Evolutionary conservation across 2,888 invertebrate genomes (phyloP), one percentile per base, ranked within the genome.

Genomic region (Gastrophysa polygoni): DNA sequence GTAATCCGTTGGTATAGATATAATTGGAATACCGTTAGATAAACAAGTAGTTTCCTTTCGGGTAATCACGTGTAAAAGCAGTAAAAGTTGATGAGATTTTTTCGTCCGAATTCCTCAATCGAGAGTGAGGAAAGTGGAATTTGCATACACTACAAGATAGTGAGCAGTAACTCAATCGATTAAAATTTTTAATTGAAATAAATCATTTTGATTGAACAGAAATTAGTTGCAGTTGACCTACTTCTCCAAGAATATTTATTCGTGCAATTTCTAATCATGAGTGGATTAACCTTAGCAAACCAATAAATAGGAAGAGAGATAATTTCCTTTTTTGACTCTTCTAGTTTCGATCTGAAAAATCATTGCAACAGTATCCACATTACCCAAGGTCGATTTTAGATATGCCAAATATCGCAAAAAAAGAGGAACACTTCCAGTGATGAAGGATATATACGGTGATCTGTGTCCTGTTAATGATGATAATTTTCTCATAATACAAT

Each of bases 51-150:
- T 14, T 38, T n/a, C 38, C 38, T 2, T 38, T 14, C 14, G 6
- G 14, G 38, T n/a, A 7, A 16, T 54, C 54, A 54, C 43, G 43
- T 54, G 54, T 17, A 28, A 21, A 54, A 8, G 54, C 43, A 54
- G 54, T 54, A 54, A 54, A 54, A 54, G 54, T 54, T 43, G 7
- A 54, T 28, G 16, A 20, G 18, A 14, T 16, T 54, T 38, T 34
- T 32, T 32, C 2, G 21, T 20, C 6, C 17, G 43, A 38, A 38
- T 38, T 38, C 14, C 38, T 38, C 6, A 20, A 54, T 54, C 24
- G 54, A 54, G 43, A 54, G 54, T 54, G 24, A 54, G 14, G 38
- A 14, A 38, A 38, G 14, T 38, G n/a, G 14, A 38, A 38, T 38
- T 38, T 38, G 38, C 38, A 38, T 38, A 4, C 2, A 14, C n/a